These are phyloP conservation scores for Epirrhoe alternata DNA, from an alignment of 2,888 invertebrate species.

Conservation along the genomic window DNA sequence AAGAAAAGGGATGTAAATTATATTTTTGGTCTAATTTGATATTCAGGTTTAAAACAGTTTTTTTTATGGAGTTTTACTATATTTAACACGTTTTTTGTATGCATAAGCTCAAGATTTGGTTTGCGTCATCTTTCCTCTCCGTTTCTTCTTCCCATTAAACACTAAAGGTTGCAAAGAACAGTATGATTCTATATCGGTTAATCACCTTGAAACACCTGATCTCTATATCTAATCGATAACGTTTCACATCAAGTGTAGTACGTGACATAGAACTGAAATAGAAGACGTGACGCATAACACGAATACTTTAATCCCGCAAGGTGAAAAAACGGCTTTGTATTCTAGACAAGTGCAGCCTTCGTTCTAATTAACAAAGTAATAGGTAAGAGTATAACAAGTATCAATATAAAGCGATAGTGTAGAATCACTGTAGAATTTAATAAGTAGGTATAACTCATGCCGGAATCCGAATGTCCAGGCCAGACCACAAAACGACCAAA, in stretches of 20 bases:
- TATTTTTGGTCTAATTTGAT: too few species aligned
- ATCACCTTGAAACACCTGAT: neutral
- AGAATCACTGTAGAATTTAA: too few species aligned
- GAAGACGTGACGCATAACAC: conserved; percentile 13
- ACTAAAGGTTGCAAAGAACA: neutral
- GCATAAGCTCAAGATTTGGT: too few species aligned
- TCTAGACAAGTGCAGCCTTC: conserved; percentile 15
- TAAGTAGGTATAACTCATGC: too few species aligned
- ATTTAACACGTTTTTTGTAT: too few species aligned
- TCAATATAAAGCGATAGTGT: too few species aligned
- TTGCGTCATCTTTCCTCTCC: too few species aligned
- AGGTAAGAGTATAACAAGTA: neutral
- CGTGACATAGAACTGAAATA: conserved; percentile 17
- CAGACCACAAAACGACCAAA: too few species aligned
- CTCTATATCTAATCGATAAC: neutral
- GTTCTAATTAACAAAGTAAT: conserved; percentile 3
- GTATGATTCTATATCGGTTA: neutral
- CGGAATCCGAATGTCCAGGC: too few species aligned
- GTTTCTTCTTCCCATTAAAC: too few species aligned
- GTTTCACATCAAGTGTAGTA: neutral
- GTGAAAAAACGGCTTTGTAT: conserved; percentile 22
- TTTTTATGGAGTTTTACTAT: too few species aligned
- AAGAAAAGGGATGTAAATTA: neutral
- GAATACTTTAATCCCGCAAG: conserved; percentile 3
- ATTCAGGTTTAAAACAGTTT: too few species aligned